Evolutionary conservation across 2,888 invertebrate genomes (phyloP).

Genomic region (Agonopterix arenella): DNA sequence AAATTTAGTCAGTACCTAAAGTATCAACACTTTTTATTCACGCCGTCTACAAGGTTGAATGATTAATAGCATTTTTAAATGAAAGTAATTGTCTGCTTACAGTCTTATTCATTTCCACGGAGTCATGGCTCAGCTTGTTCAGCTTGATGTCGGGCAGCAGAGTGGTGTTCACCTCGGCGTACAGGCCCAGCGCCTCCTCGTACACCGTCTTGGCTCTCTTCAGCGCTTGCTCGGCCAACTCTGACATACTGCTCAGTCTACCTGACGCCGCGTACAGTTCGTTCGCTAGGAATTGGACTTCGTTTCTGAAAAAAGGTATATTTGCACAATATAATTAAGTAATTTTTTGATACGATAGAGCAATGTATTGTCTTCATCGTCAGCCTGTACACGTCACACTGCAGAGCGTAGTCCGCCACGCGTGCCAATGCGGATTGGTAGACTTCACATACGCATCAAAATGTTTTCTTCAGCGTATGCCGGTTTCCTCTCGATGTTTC

Average conservation of each 20-base stretch:
- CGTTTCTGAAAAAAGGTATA: constrained; percentile 64
- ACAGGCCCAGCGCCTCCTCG: constrained; percentile 87
- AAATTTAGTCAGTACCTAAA: no score
- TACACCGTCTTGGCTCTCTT: constrained; percentile 86
- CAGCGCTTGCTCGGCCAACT: constrained; percentile 84
- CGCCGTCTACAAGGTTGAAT: no score
- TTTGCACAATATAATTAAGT: background rate
- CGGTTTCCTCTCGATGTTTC: no score
- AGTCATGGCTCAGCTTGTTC: constrained; percentile 80
- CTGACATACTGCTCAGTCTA: constrained; percentile 81
- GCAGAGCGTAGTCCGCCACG: no score
- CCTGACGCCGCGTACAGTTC: constrained; percentile 83
- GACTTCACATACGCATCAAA: no score
- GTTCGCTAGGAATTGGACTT: constrained; percentile 79
- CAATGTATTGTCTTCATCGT: no score
- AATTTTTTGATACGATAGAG: background rate
- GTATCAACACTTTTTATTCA: no score
- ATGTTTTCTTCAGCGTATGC: no score
- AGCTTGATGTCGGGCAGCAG: constrained; percentile 87
- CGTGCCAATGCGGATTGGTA: no score
- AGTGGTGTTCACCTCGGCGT: constrained; percentile 87
- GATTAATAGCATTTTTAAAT: no score
- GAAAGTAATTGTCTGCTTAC: constrained; percentile 48
- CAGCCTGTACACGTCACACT: no score
- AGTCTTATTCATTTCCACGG: constrained; percentile 81